Evolutionary conservation across 2,888 invertebrate genomes (phyloP).

Genomic region (Ennomos quercinarius): DNA sequence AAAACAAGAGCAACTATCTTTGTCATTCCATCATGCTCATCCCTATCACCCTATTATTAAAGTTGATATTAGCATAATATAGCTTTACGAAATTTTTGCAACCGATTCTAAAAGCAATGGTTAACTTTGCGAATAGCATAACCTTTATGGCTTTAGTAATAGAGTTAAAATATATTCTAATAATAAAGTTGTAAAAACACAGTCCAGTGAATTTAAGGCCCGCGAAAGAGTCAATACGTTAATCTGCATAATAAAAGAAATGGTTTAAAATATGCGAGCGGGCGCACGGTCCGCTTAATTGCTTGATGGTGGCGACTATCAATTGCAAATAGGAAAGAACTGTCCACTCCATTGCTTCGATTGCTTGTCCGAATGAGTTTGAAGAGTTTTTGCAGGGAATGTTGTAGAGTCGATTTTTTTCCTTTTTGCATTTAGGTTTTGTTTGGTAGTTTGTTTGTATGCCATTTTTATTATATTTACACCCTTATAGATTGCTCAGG

Average conservation of each 20-base stretch:
- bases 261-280: slow-evolving; percentile 75
- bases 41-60: not conserved
- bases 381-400: slow-evolving; percentile 58
- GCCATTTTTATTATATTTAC: too few relatives aligned
- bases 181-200: slow-evolving; percentile 28
- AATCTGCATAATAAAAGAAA: slow-evolving; percentile 82
- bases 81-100: slow-evolving; percentile 13
- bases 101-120: not conserved
- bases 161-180: slow-evolving; percentile 20
- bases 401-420: slow-evolving; percentile 46
- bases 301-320: slow-evolving; percentile 75
- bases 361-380: slow-evolving; percentile 65
- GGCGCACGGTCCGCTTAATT: slow-evolving; percentile 71
- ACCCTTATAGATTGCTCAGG: too few relatives aligned
- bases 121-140: slow-evolving; percentile 1
- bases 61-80: slow-evolving; percentile 25
- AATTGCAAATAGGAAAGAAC: slow-evolving; percentile 81
- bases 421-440: not conserved
- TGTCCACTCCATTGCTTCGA: slow-evolving; percentile 78
- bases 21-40: slow-evolving; percentile 12
- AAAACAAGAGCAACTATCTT: slow-evolving; percentile 39
- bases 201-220: slow-evolving; percentile 49
- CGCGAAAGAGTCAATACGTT: slow-evolving; percentile 72
- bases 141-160: slow-evolving; percentile 6
- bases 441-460: too few relatives aligned